Base-by-base conservation (phyloP, 2,113 vertebrate species). In the Hydrochoerus hydrochaeris region DNA sequence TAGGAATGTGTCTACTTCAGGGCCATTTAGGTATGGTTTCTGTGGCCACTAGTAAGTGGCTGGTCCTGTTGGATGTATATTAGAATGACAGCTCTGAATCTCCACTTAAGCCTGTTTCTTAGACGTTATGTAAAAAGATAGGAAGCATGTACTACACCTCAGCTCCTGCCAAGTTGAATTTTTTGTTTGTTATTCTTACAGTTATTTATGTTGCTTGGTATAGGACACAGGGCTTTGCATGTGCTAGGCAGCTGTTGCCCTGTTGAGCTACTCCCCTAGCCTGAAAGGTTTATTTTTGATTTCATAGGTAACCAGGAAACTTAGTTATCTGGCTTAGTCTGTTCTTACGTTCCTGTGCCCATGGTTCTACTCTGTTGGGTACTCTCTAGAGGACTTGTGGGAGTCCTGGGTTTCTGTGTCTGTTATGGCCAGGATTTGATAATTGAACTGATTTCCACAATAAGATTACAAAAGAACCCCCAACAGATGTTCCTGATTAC, bases 401-500 rank as follows among this genome's bases (percentile, higher is more conserved):
- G 63, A 57, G 65, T 58, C 13, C 77, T 84, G 54, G 35, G 44
- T 67, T 73, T 88, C n/a, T 57, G 35, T 87, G 73, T 93, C 67
- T 83, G 52, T 85, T 80, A 38, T 13, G 28, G 44, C 95, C 60
- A 85, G 92, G 49, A 63, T 94, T 95, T 92, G 73, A 57, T 93
- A 84, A 32, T 89, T 93, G 41, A 92, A 91, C 58, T 92, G 77
- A 91, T 65, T 95, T 97, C 71, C 60, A 88, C 83, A 83, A 7
- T 67, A 87, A 75, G 17, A 87, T 88, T 93, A 80, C 52, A 77
- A 73, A 95, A 73, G 92, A 75, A 71, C 46, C 52, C 41, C 16
- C 4, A 63, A 44, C 83, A 95, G 88, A 95, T 95, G 90, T 95
- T 96, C 28, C 60, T 80, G 9, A 58, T 95, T 95, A 49, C 19